These are phyloP conservation scores for Epinotia nisella DNA, from an alignment of 2,888 invertebrate species.

Conservation along the genomic window DNA sequence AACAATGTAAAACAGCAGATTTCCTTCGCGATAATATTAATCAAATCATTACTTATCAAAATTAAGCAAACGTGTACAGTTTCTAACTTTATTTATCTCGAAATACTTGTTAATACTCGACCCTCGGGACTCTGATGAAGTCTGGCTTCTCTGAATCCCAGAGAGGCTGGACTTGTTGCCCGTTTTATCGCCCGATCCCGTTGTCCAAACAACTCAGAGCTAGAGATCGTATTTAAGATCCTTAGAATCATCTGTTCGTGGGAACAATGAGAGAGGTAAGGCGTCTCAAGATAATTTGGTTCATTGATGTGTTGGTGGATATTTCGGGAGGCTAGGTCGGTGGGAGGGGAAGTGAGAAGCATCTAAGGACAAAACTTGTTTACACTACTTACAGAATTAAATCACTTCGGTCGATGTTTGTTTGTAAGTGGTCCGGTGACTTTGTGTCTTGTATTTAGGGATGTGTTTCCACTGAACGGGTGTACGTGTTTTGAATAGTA, in stretches of 20 bases:
- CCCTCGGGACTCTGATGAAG: slow-evolving; percentile 66
- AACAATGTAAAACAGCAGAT: background rate
- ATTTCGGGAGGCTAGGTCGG: slow-evolving; percentile 57
- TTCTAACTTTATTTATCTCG: slow-evolving; percentile 80
- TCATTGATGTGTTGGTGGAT: slow-evolving; percentile 61
- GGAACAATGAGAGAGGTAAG: slow-evolving; percentile 49
- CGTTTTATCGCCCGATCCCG: slow-evolving; percentile 54
- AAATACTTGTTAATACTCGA: slow-evolving; percentile 82
- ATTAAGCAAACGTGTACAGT: slow-evolving; percentile 66
- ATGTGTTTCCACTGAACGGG: slow-evolving; percentile 11
- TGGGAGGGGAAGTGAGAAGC: slow-evolving; percentile 58
- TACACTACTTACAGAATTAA: slow-evolving; percentile 81
- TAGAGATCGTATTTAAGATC: slow-evolving; percentile 57
- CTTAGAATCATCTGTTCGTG: slow-evolving; percentile 49
- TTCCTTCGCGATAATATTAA: background rate
- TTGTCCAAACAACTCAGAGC: slow-evolving; percentile 50
- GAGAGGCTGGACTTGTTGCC: slow-evolving; percentile 55
- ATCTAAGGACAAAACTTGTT: slow-evolving; percentile 76
- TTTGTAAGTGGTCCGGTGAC: slow-evolving; percentile 58
- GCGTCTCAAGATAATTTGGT: slow-evolving; percentile 57
- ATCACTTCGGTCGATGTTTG: slow-evolving; percentile 70
- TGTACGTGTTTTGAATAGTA: slow-evolving; percentile 4
- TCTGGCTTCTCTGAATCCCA: slow-evolving; percentile 64
- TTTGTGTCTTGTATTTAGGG: slow-evolving; percentile 52
- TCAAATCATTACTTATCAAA: slow-evolving; percentile 47